Evolutionary conservation across 2,113 vertebrate species (phyloP).

Genomic region (Cettia cetti): DNA sequence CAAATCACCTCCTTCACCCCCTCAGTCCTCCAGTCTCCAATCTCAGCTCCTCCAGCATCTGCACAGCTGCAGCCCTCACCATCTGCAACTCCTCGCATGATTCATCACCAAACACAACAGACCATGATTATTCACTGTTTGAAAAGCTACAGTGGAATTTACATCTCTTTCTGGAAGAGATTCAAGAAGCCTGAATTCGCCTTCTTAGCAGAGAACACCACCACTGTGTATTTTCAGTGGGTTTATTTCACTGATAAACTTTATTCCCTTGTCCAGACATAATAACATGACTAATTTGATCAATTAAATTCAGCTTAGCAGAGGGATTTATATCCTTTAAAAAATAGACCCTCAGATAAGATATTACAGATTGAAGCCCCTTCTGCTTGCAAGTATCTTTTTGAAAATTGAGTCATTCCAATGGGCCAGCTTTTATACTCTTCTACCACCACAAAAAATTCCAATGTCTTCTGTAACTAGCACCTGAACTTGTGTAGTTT

Average conservation of each 20-base stretch:
- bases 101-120: slow-evolving; percentile 52
- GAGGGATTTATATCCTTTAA: not conserved
- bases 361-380: not conserved
- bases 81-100: slow-evolving; percentile 45
- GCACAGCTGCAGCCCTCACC: slow-evolving; percentile 57
- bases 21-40: not conserved
- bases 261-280: not conserved
- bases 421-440: not conserved
- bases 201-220: slow-evolving; percentile 29
- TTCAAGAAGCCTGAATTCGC: slow-evolving; percentile 43
- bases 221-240: slow-evolving; percentile 1
- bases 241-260: slow-evolving; percentile 17
- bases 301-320: not conserved
- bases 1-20: not conserved
- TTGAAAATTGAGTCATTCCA: not conserved
- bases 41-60: not conserved
- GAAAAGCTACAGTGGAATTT: slow-evolving; percentile 59
- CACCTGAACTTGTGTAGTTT: not conserved
- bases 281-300: not conserved
- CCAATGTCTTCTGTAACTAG: not conserved
- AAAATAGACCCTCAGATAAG: not conserved
- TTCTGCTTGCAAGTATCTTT: not conserved
- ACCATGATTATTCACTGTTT: slow-evolving; percentile 58
- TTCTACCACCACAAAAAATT: not conserved
- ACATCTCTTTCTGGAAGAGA: slow-evolving; percentile 61